Evolutionary conservation across 2,888 invertebrate species (phyloP), one percentile per base, ranked within the genome.

Genomic region (Drosophila nigricruria): DNA sequence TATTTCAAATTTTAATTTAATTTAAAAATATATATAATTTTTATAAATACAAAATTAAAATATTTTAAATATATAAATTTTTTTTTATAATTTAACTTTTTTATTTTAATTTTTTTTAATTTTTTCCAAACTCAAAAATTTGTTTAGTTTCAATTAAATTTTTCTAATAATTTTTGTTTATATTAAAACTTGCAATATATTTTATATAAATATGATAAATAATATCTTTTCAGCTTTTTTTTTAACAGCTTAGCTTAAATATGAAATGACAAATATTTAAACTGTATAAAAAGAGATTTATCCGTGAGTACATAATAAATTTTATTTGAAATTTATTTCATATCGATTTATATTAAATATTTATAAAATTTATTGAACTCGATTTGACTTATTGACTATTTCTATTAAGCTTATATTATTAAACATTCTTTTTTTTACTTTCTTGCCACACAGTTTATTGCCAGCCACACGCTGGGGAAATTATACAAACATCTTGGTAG

Each of bases 401-500:
- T 50, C 1, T 3, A 5, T 10, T 14, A 12, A 49, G 23, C 23
- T 38, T 42, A 52, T 23, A n/a, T 36, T 4, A 32, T 53, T 32
- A 57, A 20, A 42, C 20, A 12, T 10, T 38, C 16, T 40, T 27
- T 27, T 23, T 20, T 50, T 27, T 34, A 5, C 40, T 10, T 36
- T 42, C 14, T 23, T 38, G 43, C 42, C 23, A 9, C 23, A 18
- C 38, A 16, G 20, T n/a, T 12, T 32, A 42, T 60, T 40, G 49
- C 49, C 12, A 8, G 20, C 36, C 40, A 12, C 20, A 38, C 45
- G 38, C 74, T 32, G 10, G 77, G 73, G 77, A 73, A 77, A 77
- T 77, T 66, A 77, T 18, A 43, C 23, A 67, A 57, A 58, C 58
- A 70, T 62, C 61, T 38, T 16, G 23, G 12, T 20, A 52, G 60